Conservation (phyloP, 2,797 vertebrate genomes). For the Tokudaia muenninki region DNA sequence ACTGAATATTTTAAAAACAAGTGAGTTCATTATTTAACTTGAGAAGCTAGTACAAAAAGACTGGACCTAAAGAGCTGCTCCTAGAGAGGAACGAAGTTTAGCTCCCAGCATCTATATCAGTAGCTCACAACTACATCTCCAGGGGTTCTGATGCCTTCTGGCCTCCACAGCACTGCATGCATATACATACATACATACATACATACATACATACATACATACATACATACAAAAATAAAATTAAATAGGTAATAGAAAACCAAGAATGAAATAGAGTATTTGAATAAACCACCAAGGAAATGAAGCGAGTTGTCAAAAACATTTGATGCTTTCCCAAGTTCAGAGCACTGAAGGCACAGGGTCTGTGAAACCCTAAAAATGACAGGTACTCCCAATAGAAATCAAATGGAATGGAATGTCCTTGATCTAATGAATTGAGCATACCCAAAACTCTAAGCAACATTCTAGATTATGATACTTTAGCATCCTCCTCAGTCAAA, state of each 20-base stretch:
- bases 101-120: neutral
- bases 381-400: neutral
- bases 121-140: neutral
- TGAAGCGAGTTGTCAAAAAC: neutral
- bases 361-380: neutral
- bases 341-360: neutral
- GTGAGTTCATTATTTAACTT: constrained; percentile 29
- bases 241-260: neutral
- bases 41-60: neutral
- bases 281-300: constrained; percentile 6
- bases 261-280: constrained; percentile 8
- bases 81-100: neutral
- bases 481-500: constrained; percentile 13
- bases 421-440: neutral
- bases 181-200: neutral
- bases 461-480: constrained; percentile 22
- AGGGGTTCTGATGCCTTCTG: neutral
- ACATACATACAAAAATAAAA: neutral
- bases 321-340: neutral
- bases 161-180: neutral
- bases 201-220: neutral
- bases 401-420: constrained; percentile 32
- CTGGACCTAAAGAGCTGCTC: neutral
- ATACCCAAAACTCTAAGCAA: neutral
- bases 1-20: constrained; percentile 46